Percentiles rank a stretch among this genome's conserved stretches.
phyloP scores from a whole-genome alignment of 2,113 vertebrate genomes.

The Cepphus grylle region DNA sequence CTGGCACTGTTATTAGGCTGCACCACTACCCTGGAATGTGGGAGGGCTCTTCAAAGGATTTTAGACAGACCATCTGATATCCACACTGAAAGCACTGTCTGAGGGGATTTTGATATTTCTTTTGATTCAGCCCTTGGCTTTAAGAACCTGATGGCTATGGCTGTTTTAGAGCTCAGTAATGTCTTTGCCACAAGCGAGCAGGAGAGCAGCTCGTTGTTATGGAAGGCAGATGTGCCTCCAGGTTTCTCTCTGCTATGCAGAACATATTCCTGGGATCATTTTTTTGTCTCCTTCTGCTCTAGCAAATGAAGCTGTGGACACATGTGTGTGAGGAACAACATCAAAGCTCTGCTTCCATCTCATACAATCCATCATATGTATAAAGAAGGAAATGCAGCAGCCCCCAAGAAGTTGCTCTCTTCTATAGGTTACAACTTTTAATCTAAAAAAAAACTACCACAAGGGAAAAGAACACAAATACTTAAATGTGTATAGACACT shows the following conservation, averaged over 20 bases:
- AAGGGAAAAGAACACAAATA: background rate
- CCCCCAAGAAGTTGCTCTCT: background rate
- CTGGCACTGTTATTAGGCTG: background rate
- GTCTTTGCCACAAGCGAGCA: background rate
- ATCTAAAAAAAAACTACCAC: background rate
- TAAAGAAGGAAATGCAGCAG: background rate
- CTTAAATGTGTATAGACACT: background rate
- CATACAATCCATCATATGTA: background rate
- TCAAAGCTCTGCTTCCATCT: background rate
- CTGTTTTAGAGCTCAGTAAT: background rate
- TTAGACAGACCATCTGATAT: conserved; percentile 29
- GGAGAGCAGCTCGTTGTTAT: background rate
- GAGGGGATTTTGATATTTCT: conserved; percentile 9
- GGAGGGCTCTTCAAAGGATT: conserved; percentile 33
- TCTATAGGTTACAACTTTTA: background rate
- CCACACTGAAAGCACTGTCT: background rate
- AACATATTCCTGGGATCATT: background rate
- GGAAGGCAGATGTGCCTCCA: background rate
- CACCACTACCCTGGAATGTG: background rate
- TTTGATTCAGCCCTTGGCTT: conserved; percentile 12
- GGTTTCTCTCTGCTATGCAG: background rate
- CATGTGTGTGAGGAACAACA: background rate
- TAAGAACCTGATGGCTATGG: background rate
- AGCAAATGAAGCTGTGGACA: background rate
- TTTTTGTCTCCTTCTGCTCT: background rate